phyloP scores from a whole-genome alignment of 2,113 vertebrate genomes.

The Colius striatus region DNA sequence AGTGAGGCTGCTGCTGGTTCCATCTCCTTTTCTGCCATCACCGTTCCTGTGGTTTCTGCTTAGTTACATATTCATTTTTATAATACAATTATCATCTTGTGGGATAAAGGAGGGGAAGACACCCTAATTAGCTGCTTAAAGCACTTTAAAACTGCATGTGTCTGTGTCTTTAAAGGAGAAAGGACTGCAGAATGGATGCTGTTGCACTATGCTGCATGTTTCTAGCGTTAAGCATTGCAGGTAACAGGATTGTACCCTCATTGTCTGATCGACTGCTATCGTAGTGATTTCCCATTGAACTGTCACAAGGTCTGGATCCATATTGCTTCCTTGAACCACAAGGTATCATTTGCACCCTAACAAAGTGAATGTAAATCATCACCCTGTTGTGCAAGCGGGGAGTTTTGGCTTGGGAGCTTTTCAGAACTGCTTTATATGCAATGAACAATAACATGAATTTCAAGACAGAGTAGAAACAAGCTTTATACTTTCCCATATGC shows the following conservation, averaged over 20 bases:
- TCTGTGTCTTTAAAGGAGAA: conserved; percentile 53
- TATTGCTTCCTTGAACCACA: background rate
- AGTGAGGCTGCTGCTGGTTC: conserved; percentile 50
- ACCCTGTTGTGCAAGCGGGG: background rate
- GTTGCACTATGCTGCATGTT: background rate
- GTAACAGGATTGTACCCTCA: background rate
- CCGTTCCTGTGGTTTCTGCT: conserved; percentile 75
- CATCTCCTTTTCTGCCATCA: conserved; percentile 66
- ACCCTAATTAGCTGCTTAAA: conserved; percentile 78
- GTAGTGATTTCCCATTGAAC: background rate
- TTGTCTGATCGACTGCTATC: background rate
- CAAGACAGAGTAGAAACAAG: conserved; percentile 16
- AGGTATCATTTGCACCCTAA: background rate
- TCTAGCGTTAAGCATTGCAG: background rate
- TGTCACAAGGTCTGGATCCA: background rate
- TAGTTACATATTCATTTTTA: conserved; percentile 79
- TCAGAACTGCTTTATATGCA: conserved; percentile 19
- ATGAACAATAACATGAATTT: conserved; percentile 22
- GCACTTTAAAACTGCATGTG: conserved; percentile 60
- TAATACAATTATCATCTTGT: conserved; percentile 79
- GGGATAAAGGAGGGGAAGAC: conserved; percentile 72
- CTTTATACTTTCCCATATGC: background rate
- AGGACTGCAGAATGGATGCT: background rate
- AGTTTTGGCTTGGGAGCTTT: conserved; percentile 41
- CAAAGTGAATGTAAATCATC: conserved; percentile 22